phyloP scores from a whole-genome alignment of 2,113 vertebrate species.

The Paraplagusia blochii region DNA sequence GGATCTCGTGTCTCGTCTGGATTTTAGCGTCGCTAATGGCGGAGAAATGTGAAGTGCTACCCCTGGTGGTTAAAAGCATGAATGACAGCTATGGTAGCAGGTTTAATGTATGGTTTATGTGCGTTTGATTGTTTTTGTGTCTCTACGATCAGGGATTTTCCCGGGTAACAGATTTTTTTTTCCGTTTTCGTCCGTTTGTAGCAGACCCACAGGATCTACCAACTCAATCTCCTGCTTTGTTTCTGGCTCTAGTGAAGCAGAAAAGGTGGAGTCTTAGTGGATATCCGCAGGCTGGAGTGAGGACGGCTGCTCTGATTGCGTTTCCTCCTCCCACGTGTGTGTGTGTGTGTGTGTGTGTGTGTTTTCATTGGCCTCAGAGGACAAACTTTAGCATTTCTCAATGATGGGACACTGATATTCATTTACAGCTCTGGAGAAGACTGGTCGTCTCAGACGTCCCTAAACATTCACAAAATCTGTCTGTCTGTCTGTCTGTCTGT shows the following conservation, averaged over 20 bases:
- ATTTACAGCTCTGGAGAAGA: no score
- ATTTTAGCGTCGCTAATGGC: no score
- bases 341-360: not conserved
- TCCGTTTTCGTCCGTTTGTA: not conserved
- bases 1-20: no score
- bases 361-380: not conserved
- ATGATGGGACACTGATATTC: not conserved
- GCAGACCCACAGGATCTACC: constrained; percentile 32
- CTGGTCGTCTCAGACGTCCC: no score
- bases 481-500: no score
- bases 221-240: constrained; percentile 50
- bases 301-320: constrained; percentile 22
- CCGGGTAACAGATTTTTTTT: constrained; percentile 23
- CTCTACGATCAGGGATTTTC: constrained; percentile 22
- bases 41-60: constrained; percentile 19
- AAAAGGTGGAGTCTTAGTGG: constrained; percentile 52
- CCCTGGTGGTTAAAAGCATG: no score
- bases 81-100: constrained; percentile 37
- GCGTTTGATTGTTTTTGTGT: constrained; percentile 21
- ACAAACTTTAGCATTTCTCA: not conserved
- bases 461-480: no score
- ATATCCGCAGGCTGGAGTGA: constrained; percentile 26
- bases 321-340: constrained; percentile 6
- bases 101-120: constrained; percentile 4
- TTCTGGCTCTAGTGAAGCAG: constrained; percentile 56